Evolutionary conservation across 53 echinoderm and acorn worm genomes (phyloP), one percentile per base, ranked within the genome.

Genomic region (Echinometra lucunter): DNA sequence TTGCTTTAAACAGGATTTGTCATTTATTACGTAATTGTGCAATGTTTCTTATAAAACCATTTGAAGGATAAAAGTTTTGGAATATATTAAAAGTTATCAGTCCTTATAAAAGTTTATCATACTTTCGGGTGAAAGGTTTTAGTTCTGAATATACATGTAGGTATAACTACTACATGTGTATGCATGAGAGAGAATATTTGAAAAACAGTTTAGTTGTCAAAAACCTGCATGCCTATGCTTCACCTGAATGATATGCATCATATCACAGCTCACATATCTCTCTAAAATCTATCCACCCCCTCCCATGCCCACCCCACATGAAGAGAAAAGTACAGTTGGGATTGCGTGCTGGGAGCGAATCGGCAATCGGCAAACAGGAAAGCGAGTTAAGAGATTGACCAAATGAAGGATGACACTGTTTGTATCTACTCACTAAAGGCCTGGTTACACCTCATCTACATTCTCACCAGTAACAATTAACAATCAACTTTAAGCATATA

Each of bases 321-420:
- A 53, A 44, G 44, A 42, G 8, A 47, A 83, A 47, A 83, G 83
- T 83, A 27, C 45, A 83, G 45, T 45, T 6, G 25, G 47, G 83
- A 83, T 83, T 83, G 83, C 83, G 83, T 83, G 83, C 83, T 83
- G 83, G 83, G 83, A 83, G 27, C 28, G 28, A 47, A 12, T 28
- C 25, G 28, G 11, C 16, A 2, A 83, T 37, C 34, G 70, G 91
- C 69, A 92, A 92, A 92, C 92, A 92, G 92, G 92, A 92, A 92
- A 92, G 80, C 2, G 78, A 92, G 55, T 92, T 75, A 92, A 56
- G 75, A 78, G 92, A 80, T 92, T 30, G 75, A 4, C 92, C 57
- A 75, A 92, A 92, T 92, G 55, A 92, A 78, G 45, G 55, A 32
- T 92, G 92, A 92, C 92, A 92, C 27, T 92, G 92, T 92, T 92